Base-by-base conservation (phyloP, 2,797 vertebrate species). In the Glossophaga mutica region DNA sequence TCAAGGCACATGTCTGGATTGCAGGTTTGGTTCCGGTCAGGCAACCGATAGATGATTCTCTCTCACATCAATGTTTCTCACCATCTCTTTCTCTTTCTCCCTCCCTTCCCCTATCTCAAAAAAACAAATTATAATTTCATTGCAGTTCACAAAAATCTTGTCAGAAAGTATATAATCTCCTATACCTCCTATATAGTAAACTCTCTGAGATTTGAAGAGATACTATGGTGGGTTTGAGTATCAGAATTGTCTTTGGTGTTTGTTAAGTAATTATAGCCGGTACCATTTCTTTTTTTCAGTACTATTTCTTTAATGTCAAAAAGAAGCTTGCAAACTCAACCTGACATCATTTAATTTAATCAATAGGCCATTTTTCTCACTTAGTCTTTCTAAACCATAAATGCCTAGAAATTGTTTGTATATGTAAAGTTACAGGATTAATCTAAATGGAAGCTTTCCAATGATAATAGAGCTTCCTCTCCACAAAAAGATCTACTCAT, bases 341-440 rank as follows among this genome's bases (percentile, higher is more conserved):
- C 24, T 94, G 19, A 74, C 37, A 34, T 57, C 24, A 67, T 96
- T 90, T 74, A 68, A 37, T 87, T 83, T 87, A 50, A 48, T 81
- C 65, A 85, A 1, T 44, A 29, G 57, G 62, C 21, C 14, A 24
- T 89, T 85, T 91, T 93, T 52, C 83, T 90, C 37, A 46, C 48
- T 78, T 26, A 73, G 7, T 87, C 76, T 94, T 91, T 87, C 42
- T 85, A 29, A 83, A 24, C 26, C 3, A 24, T 78, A 79, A 85
- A 81, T 81, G 82, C 37, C 37, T 65, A 57, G 78, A 91, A 81
- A 32, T 79, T 89, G 21, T 24, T 84, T 93, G 12, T 81, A 16
- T 84, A 18, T 81, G 37, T 88, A 91, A 94, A 89, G 24, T 76
- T 92, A 73, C 16, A 82, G 37, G 92, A 86, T 89, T 87, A 86